Base-by-base conservation (phyloP, 2,797 vertebrate species). In the Galago senegalensis region DNA sequence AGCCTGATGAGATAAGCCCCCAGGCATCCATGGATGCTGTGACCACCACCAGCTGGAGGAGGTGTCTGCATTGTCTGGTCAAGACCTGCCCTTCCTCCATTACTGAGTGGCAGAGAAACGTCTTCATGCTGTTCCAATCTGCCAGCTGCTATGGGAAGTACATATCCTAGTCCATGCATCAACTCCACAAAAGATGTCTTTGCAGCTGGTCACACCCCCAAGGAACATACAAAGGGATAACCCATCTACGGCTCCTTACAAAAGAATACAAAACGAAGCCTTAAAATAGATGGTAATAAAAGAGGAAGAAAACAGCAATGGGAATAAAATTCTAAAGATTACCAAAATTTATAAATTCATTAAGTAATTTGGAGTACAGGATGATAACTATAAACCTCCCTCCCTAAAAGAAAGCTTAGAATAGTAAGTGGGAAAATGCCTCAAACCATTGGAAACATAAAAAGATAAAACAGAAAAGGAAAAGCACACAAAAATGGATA, bases 131-230 rank as follows among this genome's bases (percentile, higher is more conserved):
- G 29, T 8, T 88, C 18, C 34, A 53, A 31, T 5, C 25, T 53
- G 9, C n/a, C 5, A 7, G 4, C n/a, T 31, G 1, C 0, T 2
- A 6, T n/a, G 7, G 10, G 53, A 13, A 29, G 37, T 11, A 2
- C 53, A 8, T 46, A 10, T n/a, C 63, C 18, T 3, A 0, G 2
- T 13, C 11, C 3, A 5, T 0, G 4, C 7, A 0, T 0, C 6
- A 20, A 31, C 7, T 40, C 49, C 23, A 16, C 0, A 7, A 3
- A 18, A 34, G 23, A 2, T 13, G 61, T 21, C 25, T 4, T 1
- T 1, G 34, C 17, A 73, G 3, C 17, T 14, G 10, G 21, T 6
- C 69, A 80, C 27, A 40, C 25, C 4, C 31, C 60, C 87, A 7
- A 79, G 46, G n/a, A 34, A 23, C 56, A 40, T 14, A 4, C 9